Conservation (phyloP, 2,888 invertebrate genomes). For the Lissocephala sabroskyi region DNA sequence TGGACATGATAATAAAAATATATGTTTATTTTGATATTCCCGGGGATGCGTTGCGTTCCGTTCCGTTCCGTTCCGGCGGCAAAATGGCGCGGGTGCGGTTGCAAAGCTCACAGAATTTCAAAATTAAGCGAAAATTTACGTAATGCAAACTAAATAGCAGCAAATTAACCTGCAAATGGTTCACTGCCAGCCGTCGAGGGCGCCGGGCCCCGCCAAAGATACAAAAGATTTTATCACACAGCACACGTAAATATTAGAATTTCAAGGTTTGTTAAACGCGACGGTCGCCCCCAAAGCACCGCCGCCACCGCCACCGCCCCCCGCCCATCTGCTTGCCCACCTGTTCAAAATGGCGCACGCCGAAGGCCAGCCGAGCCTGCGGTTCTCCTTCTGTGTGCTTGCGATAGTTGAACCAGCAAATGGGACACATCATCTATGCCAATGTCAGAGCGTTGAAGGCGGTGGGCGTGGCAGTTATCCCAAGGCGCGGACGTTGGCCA, state of each 20-base stretch:
- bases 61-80: slow-evolving; percentile 11
- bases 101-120: slow-evolving; percentile 14
- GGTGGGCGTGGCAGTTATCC: no score
- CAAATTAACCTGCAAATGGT: slow-evolving; percentile 20
- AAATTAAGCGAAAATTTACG: slow-evolving; percentile 20
- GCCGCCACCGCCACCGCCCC: no score
- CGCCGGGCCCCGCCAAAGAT: slow-evolving; percentile 9
- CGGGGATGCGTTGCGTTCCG: no score
- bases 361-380: no score
- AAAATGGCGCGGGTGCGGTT: slow-evolving; percentile 11
- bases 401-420: no score
- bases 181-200: background rate
- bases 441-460: no score
- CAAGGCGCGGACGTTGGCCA: no score
- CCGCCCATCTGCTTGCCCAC: no score
- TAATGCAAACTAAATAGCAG: slow-evolving; percentile 20
- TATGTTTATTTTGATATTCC: slow-evolving; percentile 20
- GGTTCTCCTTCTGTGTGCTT: no score
- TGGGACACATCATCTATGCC: no score
- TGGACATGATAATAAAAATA: slow-evolving; percentile 18
- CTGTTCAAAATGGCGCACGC: no score
- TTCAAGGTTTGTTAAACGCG: slow-evolving; percentile 16
- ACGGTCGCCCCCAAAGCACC: background rate
- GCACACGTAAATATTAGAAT: slow-evolving; percentile 20
- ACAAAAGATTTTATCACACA: slow-evolving; percentile 17